Evolutionary conservation across 2,888 invertebrate species (phyloP).

Genomic region (Eretmocerus hayati): DNA sequence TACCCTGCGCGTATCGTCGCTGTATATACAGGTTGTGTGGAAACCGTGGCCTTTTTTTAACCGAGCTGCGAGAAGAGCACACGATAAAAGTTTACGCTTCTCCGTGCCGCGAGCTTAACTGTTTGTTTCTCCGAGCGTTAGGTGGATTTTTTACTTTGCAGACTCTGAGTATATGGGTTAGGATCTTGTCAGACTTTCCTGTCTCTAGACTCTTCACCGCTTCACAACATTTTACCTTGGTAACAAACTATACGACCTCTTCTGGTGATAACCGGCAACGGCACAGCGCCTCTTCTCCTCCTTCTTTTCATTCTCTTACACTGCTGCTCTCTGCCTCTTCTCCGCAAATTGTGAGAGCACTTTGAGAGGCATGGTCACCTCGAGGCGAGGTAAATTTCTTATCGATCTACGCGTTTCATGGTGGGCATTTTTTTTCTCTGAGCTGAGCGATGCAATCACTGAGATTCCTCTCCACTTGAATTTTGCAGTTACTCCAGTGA

Average conservation of each 20-base stretch:
- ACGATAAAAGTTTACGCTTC: conserved; percentile 24
- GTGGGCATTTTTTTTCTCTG: background rate
- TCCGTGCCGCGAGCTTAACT: conserved; percentile 20
- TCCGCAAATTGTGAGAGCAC: conserved; percentile 8
- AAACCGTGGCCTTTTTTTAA: conserved; percentile 2
- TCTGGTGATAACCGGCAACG: conserved; percentile 11
- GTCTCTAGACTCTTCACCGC: conserved; percentile 5
- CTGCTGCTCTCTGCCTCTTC: background rate
- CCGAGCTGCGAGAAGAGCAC: background rate
- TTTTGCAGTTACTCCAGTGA: too few relatives aligned
- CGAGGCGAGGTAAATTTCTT: conserved; percentile 11
- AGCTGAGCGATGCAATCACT: background rate
- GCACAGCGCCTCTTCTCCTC: background rate
- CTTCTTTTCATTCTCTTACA: background rate
- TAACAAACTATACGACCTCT: conserved; percentile 11
- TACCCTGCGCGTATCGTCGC: conserved; percentile 12
- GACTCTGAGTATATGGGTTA: too few relatives aligned
- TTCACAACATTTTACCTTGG: conserved; percentile 17
- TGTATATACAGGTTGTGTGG: too few relatives aligned
- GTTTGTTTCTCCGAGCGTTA: conserved; percentile 19
- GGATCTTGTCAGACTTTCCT: too few relatives aligned
- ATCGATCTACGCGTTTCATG: background rate
- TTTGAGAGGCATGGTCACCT: conserved; percentile 1
- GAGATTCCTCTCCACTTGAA: too few relatives aligned
- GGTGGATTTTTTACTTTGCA: background rate